Percentiles rank a stretch among this genome's conserved stretches.
These are phyloP conservation scores for Epiblema foenella DNA, from an alignment of 2,888 invertebrate species.

Conservation along the genomic window DNA sequence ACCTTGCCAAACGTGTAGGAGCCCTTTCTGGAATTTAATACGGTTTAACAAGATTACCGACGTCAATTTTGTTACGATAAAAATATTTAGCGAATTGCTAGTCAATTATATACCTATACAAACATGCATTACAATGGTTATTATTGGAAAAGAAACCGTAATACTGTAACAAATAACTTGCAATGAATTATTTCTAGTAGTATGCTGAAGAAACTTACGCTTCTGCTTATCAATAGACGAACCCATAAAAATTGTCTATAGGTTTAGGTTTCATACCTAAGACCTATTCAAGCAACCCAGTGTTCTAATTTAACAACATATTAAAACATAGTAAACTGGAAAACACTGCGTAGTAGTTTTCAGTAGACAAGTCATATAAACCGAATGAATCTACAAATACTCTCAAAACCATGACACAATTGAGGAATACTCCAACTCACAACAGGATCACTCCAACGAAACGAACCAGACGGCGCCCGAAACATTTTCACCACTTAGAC, in stretches of 20 bases:
- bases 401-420: slow-evolving; percentile 5
- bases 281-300: slow-evolving; percentile 12
- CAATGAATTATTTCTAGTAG: slow-evolving; percentile 32
- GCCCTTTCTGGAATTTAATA: background rate
- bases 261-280: slow-evolving; percentile 6
- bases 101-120: slow-evolving; percentile 7
- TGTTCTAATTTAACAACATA: slow-evolving; percentile 9
- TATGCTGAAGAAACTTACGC: slow-evolving; percentile 25
- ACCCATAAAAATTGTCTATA: slow-evolving; percentile 11
- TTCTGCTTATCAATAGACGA: background rate
- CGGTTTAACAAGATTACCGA: slow-evolving; percentile 9
- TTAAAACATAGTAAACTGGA: slow-evolving; percentile 16
- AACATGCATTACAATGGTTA: slow-evolving; percentile 27
- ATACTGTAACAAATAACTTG: slow-evolving; percentile 37
- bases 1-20: slow-evolving; percentile 10
- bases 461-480: background rate
- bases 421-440: background rate
- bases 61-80: slow-evolving; percentile 15
- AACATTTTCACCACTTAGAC: slow-evolving; percentile 21
- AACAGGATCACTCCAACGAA: background rate
- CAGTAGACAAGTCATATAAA: slow-evolving; percentile 8
- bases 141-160: slow-evolving; percentile 22
- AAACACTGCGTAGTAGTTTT: slow-evolving; percentile 12
- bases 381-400: slow-evolving; percentile 4
- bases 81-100: slow-evolving; percentile 25